Base-by-base conservation (phyloP, 1,140 invertebrate genomes). In the Leptoteleia sp. region DNA sequence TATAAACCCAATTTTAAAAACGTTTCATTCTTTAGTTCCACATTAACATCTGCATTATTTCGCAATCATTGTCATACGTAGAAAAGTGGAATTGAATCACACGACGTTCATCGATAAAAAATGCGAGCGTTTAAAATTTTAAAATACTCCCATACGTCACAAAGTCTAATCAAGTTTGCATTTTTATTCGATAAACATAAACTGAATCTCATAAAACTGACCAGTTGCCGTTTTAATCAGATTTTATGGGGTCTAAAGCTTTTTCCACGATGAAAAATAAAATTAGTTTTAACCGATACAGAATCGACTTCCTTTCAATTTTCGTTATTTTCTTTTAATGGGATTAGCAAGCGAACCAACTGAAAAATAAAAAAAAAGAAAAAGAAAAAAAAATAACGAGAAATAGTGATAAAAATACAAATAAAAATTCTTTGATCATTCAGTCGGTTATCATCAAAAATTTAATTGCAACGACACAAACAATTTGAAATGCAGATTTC, bases 231-330 rank as follows among this genome's bases (percentile, higher is more conserved):
- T 67, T 67, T 45, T 54, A 55, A 67, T 55, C 31, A 19, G 31
- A 65, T 55, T 67, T 67, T 35, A 67, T 37, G 16, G 19, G 19
- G 15, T 22, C 13, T 33, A 33, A 47, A 55, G 62, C 19, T 47
- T 45, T 55, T 55, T 13, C 15, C 15, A 12, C 19, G 27, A 52
- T 11, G 16, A 37, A 37, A 57, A 65, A 65, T 65, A 35, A 35
- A 54, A 65, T 54, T 65, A 65, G 45, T 54, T 65, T 54, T 65
- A 65, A 65, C 45, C 48, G 48, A 65, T 43, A 25, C 47, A 64
- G 7, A 52, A 64, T 52, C 15, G 47, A 33, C 15, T 43, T 45
- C 5, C 17, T 42, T 40, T 40, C 22, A 50, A 35, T 54, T 43
- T 54, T 22, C 25, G 19, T 54, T 65, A 42, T 54, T 31, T 54